Evolutionary conservation across 1,140 invertebrate species (phyloP), one percentile per base, ranked within the genome.

Genomic region (Drosophila orena): DNA sequence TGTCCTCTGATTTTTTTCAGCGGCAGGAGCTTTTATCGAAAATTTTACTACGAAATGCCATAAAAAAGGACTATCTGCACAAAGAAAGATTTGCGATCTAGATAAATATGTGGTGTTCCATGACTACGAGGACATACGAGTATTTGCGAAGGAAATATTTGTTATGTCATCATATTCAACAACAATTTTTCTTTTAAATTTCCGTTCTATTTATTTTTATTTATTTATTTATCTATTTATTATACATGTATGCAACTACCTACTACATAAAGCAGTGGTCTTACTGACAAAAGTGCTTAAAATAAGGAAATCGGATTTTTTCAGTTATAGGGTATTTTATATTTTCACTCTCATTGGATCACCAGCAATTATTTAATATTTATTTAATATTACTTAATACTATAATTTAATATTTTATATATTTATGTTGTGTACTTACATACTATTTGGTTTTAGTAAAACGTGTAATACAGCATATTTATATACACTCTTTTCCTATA

Each of bases 21-120:
- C 40, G 42, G 7, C 46, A 71, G 7, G 81, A 86, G 10, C 52
- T 85, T 0, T 0, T 86, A 4, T 58, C 77, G 0, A 58, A 58
- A 6, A 44, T 74, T 6, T 15, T 86, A 20, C 30, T 70, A 1
- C 68, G 66, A 3, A 84, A 77, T 34, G 73, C 38, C 1, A 30
- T 55, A 1, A 85, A 73, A n/a, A 47, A 46, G 8, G 24, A 14
- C 7, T 61, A 61, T 49, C 38, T 42, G 3, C 6, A 35, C 5
- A 70, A 12, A 43, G 30, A 65, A 14, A 24, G 1, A 55, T 5
- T 8, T 40, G 20, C 10, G 4, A 11, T 34, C 8, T 34, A 50
- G 8, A 34, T 6, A 4, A 47, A 8, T n/a, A 4, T 8, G 2
- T 24, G 22, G 14, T 17, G 17, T 1, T 17, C 14, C 8, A 4